Evolutionary conservation across 2,888 invertebrate genomes (phyloP).

Genomic region (Hoplodrina blanda): DNA sequence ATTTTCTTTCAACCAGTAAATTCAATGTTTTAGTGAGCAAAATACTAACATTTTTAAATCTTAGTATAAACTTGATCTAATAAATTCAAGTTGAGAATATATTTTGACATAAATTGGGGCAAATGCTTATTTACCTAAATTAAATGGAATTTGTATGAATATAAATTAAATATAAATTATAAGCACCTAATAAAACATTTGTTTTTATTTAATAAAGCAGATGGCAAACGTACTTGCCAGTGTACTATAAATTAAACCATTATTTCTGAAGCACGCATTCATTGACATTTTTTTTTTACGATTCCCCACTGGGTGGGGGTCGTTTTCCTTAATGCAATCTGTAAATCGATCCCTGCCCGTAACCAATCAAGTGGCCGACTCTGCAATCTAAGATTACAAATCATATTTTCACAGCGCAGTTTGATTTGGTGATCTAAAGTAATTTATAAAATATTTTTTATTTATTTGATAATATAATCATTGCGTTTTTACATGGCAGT

Average conservation of each 20-base stretch:
- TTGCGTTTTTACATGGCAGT: background rate
- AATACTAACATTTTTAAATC: constrained; percentile 27
- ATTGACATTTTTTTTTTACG: constrained; percentile 3
- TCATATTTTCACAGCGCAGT: constrained; percentile 56
- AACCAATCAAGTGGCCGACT: background rate
- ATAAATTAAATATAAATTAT: constrained; percentile 49
- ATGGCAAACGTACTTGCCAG: constrained; percentile 21
- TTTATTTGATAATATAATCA: background rate
- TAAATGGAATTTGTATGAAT: constrained; percentile 28
- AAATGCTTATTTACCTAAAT: constrained; percentile 38
- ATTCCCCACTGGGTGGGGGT: background rate
- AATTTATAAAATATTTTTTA: background rate
- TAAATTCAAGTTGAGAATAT: constrained; percentile 50
- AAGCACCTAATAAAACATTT: constrained; percentile 54
- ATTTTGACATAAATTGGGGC: constrained; percentile 52
- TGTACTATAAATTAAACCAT: constrained; percentile 34
- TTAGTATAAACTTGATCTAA: constrained; percentile 45
- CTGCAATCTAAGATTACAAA: background rate
- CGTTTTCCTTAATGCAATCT: background rate
- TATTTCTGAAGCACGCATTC: constrained; percentile 50
- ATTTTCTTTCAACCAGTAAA: constrained; percentile 31
- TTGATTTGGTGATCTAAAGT: constrained; percentile 51
- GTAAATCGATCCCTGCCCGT: background rate
- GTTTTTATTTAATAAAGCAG: constrained; percentile 9
- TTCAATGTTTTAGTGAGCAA: constrained; percentile 42